Base-by-base conservation (phyloP, 35 echinoderm and acorn worm genomes). In the Ptychodera flava region DNA sequence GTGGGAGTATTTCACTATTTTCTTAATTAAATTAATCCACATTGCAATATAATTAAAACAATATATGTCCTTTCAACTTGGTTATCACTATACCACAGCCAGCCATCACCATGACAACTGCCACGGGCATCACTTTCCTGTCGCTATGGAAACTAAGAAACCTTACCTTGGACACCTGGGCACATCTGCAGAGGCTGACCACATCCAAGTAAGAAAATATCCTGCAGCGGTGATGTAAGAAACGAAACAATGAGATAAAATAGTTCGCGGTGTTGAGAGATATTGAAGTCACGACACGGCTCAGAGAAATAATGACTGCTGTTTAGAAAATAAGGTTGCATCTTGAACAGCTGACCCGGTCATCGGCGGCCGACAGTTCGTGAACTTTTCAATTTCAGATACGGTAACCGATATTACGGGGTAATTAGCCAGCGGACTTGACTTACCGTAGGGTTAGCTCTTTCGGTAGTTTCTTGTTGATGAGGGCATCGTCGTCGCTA, bases 131-230 rank as follows among this genome's bases (percentile, higher is more conserved):
- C 45, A 64, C 45, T 22, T 64, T 6, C 45, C 6, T 64, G 45
- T 64, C 22, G 45, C 22, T 22, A 30, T 77, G 0, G 32, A 34
- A 34, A 75, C 1, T 12, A 84, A 0, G 27, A 30, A 78, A 32
- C 81, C 92, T 79, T 89, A 99, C 96, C 96, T 90, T 99, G 16
- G 96, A 99, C 38, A 99, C 96, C 82, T 99, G 96, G 10, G 96
- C 96, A 91, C 96, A 99, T 90, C 96, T 87, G 83, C 96, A 99
- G 38, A 99, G 86, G 88, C 96, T 99, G 78, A 99, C 96, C 1
- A 99, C 93, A 90, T 99, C 96, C 36, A 99, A 85, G 79, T 99
- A 99, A 16, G 96, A 99, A 85, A 99, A 99, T 85, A 99, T 92
- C 80, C 96, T 99, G 86, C 52, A 29, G 53, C 80, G 53, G 80